These are phyloP conservation scores for Anniella stebbinsi DNA, from an alignment of 2,797 vertebrate species.

Conservation along the genomic window DNA sequence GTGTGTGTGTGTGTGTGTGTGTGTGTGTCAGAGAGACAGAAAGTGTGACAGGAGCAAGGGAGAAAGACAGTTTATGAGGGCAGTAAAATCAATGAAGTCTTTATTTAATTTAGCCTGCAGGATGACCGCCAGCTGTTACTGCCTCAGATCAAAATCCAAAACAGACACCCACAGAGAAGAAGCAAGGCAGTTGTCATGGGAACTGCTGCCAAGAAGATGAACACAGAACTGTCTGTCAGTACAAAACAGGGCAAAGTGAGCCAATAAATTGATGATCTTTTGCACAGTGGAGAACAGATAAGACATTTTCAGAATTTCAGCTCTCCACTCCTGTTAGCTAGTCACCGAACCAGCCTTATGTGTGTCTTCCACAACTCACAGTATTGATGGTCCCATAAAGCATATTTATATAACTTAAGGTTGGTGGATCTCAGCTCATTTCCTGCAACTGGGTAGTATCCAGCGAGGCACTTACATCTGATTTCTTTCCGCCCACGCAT, in stretches of 20 bases:
- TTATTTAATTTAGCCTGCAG: conserved; percentile 67
- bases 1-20: neutral
- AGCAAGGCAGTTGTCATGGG: conserved; percentile 55
- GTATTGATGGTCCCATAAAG: neutral
- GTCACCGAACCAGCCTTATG: conserved; percentile 10
- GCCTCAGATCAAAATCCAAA: conserved; percentile 61
- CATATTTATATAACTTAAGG: neutral
- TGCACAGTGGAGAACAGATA: neutral
- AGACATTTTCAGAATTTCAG: conserved; percentile 27
- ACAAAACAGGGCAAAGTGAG: conserved; percentile 28
- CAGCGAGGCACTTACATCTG: too few relatives aligned
- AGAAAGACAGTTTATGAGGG: conserved; percentile 40
- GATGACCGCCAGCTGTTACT: conserved; percentile 61
- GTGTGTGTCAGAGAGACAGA: too few relatives aligned
- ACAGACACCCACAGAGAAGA: conserved; percentile 51
- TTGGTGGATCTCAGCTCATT: neutral
- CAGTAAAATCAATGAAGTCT: conserved; percentile 65
- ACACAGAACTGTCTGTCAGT: conserved; percentile 38
- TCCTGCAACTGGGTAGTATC: neutral
- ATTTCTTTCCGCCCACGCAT: too few relatives aligned
- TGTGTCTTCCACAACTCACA: conserved; percentile 26
- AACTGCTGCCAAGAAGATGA: conserved; percentile 32
- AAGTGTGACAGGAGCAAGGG: conserved; percentile 36
- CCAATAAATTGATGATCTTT: conserved; percentile 43
- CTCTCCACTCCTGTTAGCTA: neutral